Conservation (phyloP, 1,140 invertebrate genomes). For the Leptestheria dahalacensis region DNA sequence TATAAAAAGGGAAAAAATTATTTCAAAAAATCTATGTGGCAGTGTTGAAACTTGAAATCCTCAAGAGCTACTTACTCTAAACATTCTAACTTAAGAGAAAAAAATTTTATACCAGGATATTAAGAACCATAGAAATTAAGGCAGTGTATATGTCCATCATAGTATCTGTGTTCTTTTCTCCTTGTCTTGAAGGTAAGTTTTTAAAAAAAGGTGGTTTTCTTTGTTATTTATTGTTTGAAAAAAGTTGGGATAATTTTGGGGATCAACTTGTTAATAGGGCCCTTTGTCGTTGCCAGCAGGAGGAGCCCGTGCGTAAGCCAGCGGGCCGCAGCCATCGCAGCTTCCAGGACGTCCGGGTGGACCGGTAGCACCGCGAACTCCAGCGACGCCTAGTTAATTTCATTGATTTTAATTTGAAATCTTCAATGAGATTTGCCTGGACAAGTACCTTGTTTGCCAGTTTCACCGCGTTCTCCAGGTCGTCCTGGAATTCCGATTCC, state of each 20-base stretch:
- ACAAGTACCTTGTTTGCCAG: slow-evolving; percentile 38
- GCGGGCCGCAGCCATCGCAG: slow-evolving; percentile 32
- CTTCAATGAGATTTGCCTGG: background rate
- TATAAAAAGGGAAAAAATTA: too few relatives aligned
- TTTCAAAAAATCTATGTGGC: too few relatives aligned
- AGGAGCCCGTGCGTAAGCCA: slow-evolving; percentile 7
- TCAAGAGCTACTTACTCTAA: too few relatives aligned
- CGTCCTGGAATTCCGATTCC: slow-evolving; percentile 41
- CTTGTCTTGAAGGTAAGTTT: background rate
- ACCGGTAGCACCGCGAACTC: slow-evolving; percentile 31
- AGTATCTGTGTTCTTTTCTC: too few relatives aligned
- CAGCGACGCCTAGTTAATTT: slow-evolving; percentile 19
- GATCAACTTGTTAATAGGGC: background rate
- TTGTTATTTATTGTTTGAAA: background rate
- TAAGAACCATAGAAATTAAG: too few relatives aligned
- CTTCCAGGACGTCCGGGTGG: slow-evolving; percentile 40
- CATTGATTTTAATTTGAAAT: background rate
- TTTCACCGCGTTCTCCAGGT: slow-evolving; percentile 43
- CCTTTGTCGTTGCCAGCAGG: slow-evolving; percentile 13
- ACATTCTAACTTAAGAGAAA: too few relatives aligned
- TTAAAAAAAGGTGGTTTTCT: background rate
- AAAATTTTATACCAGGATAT: too few relatives aligned
- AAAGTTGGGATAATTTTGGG: too few relatives aligned
- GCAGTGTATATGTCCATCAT: too few relatives aligned
- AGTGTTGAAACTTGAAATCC: too few relatives aligned